Conservation (phyloP, 1,140 invertebrate species). For the Drosophila truncata region DNA sequence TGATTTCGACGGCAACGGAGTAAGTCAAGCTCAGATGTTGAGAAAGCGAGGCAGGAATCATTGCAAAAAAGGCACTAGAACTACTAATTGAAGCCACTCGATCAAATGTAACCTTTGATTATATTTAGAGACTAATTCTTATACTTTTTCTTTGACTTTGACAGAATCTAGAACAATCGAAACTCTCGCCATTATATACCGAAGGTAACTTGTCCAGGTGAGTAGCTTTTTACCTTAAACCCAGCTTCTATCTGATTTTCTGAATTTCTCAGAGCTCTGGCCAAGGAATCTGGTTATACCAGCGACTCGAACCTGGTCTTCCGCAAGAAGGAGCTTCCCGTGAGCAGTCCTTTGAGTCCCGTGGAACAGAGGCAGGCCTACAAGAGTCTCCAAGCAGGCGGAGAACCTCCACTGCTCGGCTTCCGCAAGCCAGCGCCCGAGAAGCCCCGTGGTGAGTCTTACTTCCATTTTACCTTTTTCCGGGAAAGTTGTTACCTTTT, state of each 20-base stretch:
- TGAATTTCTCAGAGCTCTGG: conserved; percentile 70
- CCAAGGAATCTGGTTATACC: conserved; percentile 96
- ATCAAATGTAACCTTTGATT: neutral
- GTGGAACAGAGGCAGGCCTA: conserved; percentile 93
- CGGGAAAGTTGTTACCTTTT: neutral
- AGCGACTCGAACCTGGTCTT: conserved; percentile 95
- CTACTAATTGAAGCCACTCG: conserved; percentile 59
- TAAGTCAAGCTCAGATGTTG: conserved; percentile 85
- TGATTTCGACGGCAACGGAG: conserved; percentile 87
- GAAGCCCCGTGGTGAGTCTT: conserved; percentile 91
- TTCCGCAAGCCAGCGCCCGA: conserved; percentile 95
- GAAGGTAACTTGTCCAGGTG: conserved; percentile 85
- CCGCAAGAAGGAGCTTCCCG: conserved; percentile 89
- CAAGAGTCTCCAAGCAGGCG: conserved; percentile 94
- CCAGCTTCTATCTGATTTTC: neutral
- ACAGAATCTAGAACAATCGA: conserved; percentile 89
- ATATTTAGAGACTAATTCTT: neutral
- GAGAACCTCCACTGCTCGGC: conserved; percentile 95
- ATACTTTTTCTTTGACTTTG: neutral
- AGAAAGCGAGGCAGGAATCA: conserved; percentile 58
- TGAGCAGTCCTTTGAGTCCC: conserved; percentile 90
- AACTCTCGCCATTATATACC: conserved; percentile 86
- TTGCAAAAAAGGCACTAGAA: conserved; percentile 63
- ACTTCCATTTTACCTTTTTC: rapidly evolving
- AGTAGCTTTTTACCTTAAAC: neutral